Percentiles rank a stretch among this genome's conserved stretches.
Evolutionary conservation across 2,888 invertebrate genomes (phyloP).

Genomic region (Chrysodeixis includens): DNA sequence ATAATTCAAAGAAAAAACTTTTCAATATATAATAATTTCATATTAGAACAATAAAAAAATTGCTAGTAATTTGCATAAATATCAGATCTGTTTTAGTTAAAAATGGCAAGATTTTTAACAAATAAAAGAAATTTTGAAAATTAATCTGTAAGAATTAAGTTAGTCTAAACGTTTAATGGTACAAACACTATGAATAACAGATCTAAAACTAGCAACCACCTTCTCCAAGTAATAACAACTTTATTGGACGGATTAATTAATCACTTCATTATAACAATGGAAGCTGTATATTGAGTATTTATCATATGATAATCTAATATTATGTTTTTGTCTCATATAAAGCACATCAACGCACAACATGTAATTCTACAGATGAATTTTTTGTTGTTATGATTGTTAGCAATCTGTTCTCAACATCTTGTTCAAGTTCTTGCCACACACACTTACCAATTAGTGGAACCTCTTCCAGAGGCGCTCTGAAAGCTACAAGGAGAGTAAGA

Average conservation of each 20-base stretch:
- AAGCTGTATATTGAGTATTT: slow-evolving; percentile 37
- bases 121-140: not conserved
- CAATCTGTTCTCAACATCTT: slow-evolving; percentile 91
- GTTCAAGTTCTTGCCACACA: slow-evolving; percentile 95
- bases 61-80: not conserved
- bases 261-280: slow-evolving; percentile 20
- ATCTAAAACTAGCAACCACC: slow-evolving; percentile 21
- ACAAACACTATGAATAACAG: slow-evolving; percentile 11
- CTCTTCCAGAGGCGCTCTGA: slow-evolving; percentile 95
- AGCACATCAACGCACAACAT: slow-evolving; percentile 92
- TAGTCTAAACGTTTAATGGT: not conserved
- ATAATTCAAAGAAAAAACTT: too few relatives aligned
- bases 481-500: slow-evolving; percentile 94
- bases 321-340: slow-evolving; percentile 19
- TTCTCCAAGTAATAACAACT: slow-evolving; percentile 10
- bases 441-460: slow-evolving; percentile 96
- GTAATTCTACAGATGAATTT: slow-evolving; percentile 94
- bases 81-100: not conserved
- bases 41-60: not conserved
- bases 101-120: not conserved
- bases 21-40: too few relatives aligned
- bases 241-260: slow-evolving; percentile 48
- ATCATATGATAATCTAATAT: slow-evolving; percentile 21
- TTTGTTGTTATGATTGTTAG: slow-evolving; percentile 91
- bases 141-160: not conserved